Conservation (phyloP, 1,140 invertebrate genomes). For the Kradibia gibbosae region DNA sequence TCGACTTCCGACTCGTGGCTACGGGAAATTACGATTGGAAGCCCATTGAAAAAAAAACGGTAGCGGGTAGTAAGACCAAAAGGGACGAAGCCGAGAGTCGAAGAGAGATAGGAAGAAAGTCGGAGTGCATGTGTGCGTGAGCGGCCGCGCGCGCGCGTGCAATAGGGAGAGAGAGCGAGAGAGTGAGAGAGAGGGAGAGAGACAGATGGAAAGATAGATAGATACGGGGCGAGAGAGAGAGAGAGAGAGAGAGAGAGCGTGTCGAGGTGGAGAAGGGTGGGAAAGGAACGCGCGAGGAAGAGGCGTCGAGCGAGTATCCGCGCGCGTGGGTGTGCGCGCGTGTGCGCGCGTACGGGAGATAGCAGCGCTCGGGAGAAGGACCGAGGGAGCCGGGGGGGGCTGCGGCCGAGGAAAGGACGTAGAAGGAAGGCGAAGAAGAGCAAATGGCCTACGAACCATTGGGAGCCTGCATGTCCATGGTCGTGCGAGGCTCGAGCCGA, state of each 20-base stretch:
- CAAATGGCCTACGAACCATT: constrained; percentile 66
- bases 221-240: not conserved
- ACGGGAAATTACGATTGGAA: constrained; percentile 23
- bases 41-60: constrained; percentile 32
- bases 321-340: not conserved
- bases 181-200: not conserved
- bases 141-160: not conserved
- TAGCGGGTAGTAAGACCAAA: constrained; percentile 7
- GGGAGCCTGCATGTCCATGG: constrained; percentile 72
- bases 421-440: not conserved
- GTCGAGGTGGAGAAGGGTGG: not conserved
- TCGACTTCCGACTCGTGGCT: not conserved
- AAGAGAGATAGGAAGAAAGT: no score
- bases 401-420: not conserved
- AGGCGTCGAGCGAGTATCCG: no score
- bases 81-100: constrained; percentile 20
- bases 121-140: not conserved
- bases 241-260: not conserved
- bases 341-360: not conserved
- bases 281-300: no score
- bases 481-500: not conserved
- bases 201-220: not conserved
- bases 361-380: not conserved
- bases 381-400: no score
- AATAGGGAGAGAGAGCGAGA: not conserved